Percentiles rank a stretch among this genome's conserved stretches.
Conservation (phyloP, 2,797 vertebrate species). For the Cirrhinus molitorella region DNA sequence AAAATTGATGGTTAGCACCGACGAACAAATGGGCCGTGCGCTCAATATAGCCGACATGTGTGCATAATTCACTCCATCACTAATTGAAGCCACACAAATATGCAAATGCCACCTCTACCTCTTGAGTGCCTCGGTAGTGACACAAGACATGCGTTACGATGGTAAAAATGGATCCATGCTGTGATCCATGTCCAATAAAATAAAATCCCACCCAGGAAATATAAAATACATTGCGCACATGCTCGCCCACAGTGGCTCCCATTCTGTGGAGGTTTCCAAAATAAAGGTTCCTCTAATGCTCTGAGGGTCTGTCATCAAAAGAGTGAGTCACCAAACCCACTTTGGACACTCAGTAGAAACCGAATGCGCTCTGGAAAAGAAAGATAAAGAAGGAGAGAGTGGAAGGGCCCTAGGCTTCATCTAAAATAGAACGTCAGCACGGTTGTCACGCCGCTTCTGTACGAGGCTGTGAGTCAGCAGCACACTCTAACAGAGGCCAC, state of each 20-base stretch:
- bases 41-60: conserved; percentile 20
- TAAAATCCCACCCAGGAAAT: neutral
- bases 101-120: conserved; percentile 54
- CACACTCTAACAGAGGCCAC: conserved; percentile 38
- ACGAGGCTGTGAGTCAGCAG: conserved; percentile 55
- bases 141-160: neutral
- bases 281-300: conserved; percentile 30
- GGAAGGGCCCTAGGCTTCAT: conserved; percentile 37
- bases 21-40: conserved; percentile 27
- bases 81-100: conserved; percentile 44
- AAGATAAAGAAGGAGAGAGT: conserved; percentile 20
- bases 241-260: neutral
- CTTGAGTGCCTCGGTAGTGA: conserved; percentile 24
- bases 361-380: neutral
- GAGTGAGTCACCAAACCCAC: conserved; percentile 32
- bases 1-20: conserved; percentile 52
- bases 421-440: conserved; percentile 44
- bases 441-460: conserved; percentile 47
- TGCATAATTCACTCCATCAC: conserved; percentile 48
- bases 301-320: conserved; percentile 14
- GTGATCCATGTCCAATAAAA: conserved; percentile 17
- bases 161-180: conserved; percentile 14
- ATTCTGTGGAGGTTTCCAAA: conserved; percentile 20
- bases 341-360: conserved; percentile 15
- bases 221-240: neutral